phyloP scores from a whole-genome alignment of 2,888 invertebrate genomes.

The Cremastinae sp. region DNA sequence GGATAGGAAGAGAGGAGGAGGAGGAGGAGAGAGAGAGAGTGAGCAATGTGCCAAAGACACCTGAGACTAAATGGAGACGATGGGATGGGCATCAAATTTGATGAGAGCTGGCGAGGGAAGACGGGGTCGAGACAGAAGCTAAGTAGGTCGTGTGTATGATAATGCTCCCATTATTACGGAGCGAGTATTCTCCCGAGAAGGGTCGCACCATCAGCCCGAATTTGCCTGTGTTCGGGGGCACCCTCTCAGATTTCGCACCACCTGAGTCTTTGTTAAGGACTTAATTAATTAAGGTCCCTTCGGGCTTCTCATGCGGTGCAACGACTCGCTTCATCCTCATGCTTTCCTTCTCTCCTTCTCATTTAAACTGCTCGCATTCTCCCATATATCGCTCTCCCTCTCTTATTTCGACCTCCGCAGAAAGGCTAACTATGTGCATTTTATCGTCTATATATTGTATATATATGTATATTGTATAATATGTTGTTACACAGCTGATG shows the following conservation, averaged over 20 bases:
- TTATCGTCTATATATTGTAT: no score
- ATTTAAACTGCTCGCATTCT: no score
- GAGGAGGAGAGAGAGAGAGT: constrained; percentile 43
- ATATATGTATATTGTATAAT: no score
- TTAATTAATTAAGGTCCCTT: constrained; percentile 78
- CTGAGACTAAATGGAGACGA: constrained; percentile 67
- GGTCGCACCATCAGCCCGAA: constrained; percentile 38
- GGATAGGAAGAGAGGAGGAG: constrained; percentile 38
- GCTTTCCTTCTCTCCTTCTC: neutral
- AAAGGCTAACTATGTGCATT: constrained; percentile 44
- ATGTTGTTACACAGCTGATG: no score
- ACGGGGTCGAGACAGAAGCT: constrained; percentile 65
- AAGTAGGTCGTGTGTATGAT: constrained; percentile 80
- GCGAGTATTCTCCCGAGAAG: constrained; percentile 63
- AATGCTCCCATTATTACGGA: constrained; percentile 78
- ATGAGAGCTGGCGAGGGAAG: constrained; percentile 48
- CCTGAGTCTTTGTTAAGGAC: constrained; percentile 79
- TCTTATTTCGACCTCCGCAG: neutral
- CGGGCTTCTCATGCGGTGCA: constrained; percentile 52
- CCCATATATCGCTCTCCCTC: no score
- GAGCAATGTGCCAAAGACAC: constrained; percentile 66
- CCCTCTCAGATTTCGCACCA: constrained; percentile 76
- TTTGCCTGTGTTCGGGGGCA: constrained; percentile 63
- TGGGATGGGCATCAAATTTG: constrained; percentile 67
- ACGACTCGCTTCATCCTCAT: constrained; percentile 69